Conservation (phyloP, 2,888 invertebrate genomes). For the Caradrina clavipalpis region DNA sequence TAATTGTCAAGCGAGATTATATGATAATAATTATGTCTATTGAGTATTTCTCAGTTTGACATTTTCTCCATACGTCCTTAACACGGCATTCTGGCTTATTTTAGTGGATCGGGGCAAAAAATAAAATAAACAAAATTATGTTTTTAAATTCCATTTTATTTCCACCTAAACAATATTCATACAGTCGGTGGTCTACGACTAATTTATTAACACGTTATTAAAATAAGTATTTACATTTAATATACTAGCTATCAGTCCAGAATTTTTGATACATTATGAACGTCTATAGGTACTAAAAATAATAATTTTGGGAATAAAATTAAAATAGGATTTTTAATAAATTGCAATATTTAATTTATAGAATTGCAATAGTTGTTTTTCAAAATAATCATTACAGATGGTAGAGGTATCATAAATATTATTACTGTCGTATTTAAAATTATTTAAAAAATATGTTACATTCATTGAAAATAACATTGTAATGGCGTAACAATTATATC, state of each 20-base stretch:
- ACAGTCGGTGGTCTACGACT: slow-evolving; percentile 74
- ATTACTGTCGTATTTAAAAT: too few relatives aligned
- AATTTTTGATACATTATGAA: slow-evolving; percentile 49
- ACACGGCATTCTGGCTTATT: too few relatives aligned
- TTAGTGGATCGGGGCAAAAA: not conserved
- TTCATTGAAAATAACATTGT: too few relatives aligned
- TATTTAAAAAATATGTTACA: too few relatives aligned
- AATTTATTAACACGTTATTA: slow-evolving; percentile 72
- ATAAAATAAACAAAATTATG: slow-evolving; percentile 50
- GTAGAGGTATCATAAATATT: too few relatives aligned
- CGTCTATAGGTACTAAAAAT: not conserved
- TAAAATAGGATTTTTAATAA: not conserved
- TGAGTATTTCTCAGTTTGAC: too few relatives aligned
- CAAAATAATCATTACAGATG: too few relatives aligned
- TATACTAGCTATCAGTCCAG: slow-evolving; percentile 53
- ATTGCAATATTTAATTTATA: not conserved
- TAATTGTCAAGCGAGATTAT: too few relatives aligned
- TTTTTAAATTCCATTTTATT: slow-evolving; percentile 72
- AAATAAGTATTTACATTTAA: slow-evolving; percentile 59
- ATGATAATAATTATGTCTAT: too few relatives aligned
- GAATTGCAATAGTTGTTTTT: too few relatives aligned
- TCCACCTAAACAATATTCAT: slow-evolving; percentile 74
- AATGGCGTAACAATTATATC: too few relatives aligned
- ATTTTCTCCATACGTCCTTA: too few relatives aligned
- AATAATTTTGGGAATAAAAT: not conserved